phyloP scores from a whole-genome alignment of 2,888 invertebrate species.

The Mechanitis mazaeus region DNA sequence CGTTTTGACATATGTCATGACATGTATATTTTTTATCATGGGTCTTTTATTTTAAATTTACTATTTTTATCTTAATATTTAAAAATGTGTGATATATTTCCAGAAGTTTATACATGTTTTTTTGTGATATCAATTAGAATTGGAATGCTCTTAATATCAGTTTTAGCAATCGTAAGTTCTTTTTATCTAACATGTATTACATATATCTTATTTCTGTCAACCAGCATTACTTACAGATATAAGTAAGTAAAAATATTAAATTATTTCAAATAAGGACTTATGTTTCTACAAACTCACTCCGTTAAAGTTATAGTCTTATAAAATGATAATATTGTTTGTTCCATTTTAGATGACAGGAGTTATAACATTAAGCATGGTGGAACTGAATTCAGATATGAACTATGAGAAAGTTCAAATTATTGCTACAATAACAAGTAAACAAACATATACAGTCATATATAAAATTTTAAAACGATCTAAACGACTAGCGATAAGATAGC shows the following conservation, averaged over 20 bases:
- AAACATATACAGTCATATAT: no score
- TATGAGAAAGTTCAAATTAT: conserved; percentile 31
- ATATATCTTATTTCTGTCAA: not conserved
- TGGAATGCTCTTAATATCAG: conserved; percentile 43
- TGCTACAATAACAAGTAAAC: conserved; percentile 24
- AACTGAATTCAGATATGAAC: conserved; percentile 31
- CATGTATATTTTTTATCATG: conserved; percentile 7
- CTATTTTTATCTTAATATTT: conserved; percentile 9
- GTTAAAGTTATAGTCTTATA: not conserved
- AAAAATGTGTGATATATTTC: conserved; percentile 52
- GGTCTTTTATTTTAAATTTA: not conserved
- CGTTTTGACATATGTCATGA: not conserved
- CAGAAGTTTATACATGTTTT: conserved; percentile 43
- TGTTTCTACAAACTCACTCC: not conserved
- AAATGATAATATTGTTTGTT: not conserved
- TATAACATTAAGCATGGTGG: conserved; percentile 33
- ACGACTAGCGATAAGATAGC: no score
- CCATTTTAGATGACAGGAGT: conserved; percentile 43
- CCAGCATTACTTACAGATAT: not conserved
- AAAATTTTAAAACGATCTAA: no score
- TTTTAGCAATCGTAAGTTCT: conserved; percentile 45
- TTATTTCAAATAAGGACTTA: not conserved
- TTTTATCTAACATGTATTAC: conserved; percentile 6
- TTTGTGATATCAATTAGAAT: conserved; percentile 34
- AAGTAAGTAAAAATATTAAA: not conserved